Conservation (phyloP, 2,888 invertebrate genomes). For the Diarsia mendica region DNA sequence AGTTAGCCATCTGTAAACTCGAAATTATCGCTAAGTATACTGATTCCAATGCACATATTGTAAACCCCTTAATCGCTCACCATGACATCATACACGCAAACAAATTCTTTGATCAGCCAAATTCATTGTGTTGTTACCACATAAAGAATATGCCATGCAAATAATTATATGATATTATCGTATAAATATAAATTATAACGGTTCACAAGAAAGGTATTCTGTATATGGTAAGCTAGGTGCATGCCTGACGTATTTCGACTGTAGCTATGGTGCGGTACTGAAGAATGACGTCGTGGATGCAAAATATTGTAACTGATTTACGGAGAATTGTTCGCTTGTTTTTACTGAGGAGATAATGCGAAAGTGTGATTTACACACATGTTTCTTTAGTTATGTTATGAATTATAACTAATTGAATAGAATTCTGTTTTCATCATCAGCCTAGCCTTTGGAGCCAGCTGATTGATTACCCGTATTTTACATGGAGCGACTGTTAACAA, state of each 20-base stretch:
- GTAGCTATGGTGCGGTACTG: background rate
- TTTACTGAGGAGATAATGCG: background rate
- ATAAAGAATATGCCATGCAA: conserved; percentile 30
- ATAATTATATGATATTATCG: conserved; percentile 13
- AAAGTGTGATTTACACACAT: background rate
- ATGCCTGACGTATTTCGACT: conserved; percentile 15
- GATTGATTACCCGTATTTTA: background rate
- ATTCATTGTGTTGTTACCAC: conserved; percentile 30
- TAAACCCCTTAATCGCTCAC: background rate
- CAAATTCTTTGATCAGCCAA: conserved; percentile 1
- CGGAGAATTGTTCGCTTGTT: background rate
- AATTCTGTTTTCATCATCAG: too few species aligned
- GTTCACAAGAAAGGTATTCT: conserved; percentile 22
- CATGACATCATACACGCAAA: conserved; percentile 5
- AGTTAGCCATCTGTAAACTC: too few species aligned
- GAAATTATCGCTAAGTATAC: too few species aligned
- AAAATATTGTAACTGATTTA: conserved; percentile 1
- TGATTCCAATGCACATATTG: too few species aligned
- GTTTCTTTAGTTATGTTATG: too few species aligned
- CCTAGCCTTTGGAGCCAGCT: background rate
- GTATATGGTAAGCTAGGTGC: conserved; percentile 21
- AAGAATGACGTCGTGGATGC: background rate
- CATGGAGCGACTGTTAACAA: background rate
- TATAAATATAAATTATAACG: conserved; percentile 31
- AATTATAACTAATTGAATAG: too few species aligned